Percentiles rank a stretch among this genome's conserved stretches.
Conservation (phyloP, 2,113 vertebrate genomes). For the Bostrychus sinensis region DNA sequence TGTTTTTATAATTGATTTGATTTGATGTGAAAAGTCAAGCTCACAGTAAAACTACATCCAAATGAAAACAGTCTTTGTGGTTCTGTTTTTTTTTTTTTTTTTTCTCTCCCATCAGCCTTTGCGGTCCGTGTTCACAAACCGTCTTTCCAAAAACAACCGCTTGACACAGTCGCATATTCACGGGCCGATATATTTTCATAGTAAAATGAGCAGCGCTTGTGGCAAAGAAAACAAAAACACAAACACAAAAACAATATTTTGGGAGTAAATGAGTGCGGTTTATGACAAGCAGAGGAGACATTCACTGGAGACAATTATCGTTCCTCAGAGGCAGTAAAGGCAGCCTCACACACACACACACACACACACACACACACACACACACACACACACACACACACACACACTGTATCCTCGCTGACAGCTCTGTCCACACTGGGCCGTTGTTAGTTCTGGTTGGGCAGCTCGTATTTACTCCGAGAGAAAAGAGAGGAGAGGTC, state of each 20-base stretch:
- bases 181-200: slow-evolving; percentile 39
- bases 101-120: background rate
- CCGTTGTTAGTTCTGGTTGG: slow-evolving; percentile 72
- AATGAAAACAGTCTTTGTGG: no score
- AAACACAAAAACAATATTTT: slow-evolving; percentile 35
- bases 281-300: slow-evolving; percentile 59
- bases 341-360: slow-evolving; percentile 26
- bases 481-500: slow-evolving; percentile 3
- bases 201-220: slow-evolving; percentile 49
- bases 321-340: slow-evolving; percentile 48
- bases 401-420: slow-evolving; percentile 27
- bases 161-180: slow-evolving; percentile 18
- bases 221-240: background rate
- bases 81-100: no score
- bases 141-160: background rate
- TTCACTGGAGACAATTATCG: slow-evolving; percentile 63
- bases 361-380: slow-evolving; percentile 4
- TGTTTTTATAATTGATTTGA: no score
- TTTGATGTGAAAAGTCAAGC: no score
- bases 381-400: slow-evolving; percentile 23
- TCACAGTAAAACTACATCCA: no score
- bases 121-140: no score
- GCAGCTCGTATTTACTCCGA: slow-evolving; percentile 49
- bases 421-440: slow-evolving; percentile 59
- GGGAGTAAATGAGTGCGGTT: slow-evolving; percentile 55